phyloP scores from a whole-genome alignment of 1,140 invertebrate species.

The Cyrtorhinus lividipennis region DNA sequence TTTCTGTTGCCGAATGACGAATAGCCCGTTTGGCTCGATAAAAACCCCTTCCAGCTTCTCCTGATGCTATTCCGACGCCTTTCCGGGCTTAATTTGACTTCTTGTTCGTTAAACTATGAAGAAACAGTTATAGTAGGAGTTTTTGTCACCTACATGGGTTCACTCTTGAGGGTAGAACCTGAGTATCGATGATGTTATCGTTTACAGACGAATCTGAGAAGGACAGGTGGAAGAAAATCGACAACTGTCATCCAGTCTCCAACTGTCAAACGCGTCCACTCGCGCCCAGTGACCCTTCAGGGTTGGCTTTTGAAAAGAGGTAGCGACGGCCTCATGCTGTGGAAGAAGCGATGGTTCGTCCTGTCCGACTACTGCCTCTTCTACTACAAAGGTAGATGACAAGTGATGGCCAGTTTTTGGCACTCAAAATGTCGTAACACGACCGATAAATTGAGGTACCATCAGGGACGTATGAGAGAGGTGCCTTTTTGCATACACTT shows the following conservation, averaged over 20 bases:
- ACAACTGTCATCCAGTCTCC: conserved; percentile 49
- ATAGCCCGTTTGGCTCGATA: no score
- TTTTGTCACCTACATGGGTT: no score
- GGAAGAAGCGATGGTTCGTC: conserved; percentile 92
- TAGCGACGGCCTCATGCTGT: conserved; percentile 76
- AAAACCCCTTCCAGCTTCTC: no score
- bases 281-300: conserved; percentile 66
- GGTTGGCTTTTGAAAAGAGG: conserved; percentile 89
- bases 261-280: conserved; percentile 55
- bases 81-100: no score
- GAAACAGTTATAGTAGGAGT: no score
- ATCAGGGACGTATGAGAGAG: no score
- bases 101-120: no score
- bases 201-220: conserved; percentile 25
- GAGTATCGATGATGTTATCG: neutral
- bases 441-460: neutral
- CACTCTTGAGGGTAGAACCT: neutral
- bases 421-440: neutral
- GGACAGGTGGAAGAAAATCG: conserved; percentile 34
- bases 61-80: no score
- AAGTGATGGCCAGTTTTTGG: no score
- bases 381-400: conserved; percentile 79
- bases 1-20: no score
- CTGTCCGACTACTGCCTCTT: conserved; percentile 85
- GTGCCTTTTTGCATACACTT: no score